Conservation (phyloP, 2,888 invertebrate species). For the Crepidodera aurea region DNA sequence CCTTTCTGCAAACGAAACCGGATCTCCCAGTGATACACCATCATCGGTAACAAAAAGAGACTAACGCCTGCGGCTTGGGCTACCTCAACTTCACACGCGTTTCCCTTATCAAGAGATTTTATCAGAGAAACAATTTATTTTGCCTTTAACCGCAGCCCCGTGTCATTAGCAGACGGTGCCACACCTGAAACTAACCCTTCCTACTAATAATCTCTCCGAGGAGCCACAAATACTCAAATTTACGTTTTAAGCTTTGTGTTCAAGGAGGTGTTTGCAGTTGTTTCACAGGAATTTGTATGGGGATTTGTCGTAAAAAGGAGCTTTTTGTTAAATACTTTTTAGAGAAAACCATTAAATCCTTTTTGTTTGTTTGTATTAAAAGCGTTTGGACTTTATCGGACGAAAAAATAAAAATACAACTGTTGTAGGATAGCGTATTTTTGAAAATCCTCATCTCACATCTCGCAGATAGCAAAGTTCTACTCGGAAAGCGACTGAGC, state of each 20-base stretch:
- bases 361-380: no score
- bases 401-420: no score
- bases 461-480: no score
- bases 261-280: no score
- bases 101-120: conserved; percentile 4
- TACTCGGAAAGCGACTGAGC: no score
- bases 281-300: no score
- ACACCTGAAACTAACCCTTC: conserved; percentile 18
- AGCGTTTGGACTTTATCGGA: no score
- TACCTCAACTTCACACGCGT: conserved; percentile 8
- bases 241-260: conserved; percentile 7
- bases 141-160: conserved; percentile 1
- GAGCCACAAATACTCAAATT: conserved; percentile 6
- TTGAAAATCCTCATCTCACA: no score
- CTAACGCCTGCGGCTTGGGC: background rate
- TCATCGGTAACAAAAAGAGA: conserved; percentile 7
- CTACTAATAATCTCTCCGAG: conserved; percentile 1
- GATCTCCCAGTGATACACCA: background rate
- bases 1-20: background rate
- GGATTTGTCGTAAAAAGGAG: no score
- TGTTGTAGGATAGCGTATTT: no score
- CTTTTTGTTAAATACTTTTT: no score
- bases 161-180: conserved; percentile 8
- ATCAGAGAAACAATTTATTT: conserved; percentile 10
- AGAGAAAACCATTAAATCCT: no score